Base-by-base conservation (phyloP, 2,113 vertebrate species). In the Pelecanoides urinatrix region DNA sequence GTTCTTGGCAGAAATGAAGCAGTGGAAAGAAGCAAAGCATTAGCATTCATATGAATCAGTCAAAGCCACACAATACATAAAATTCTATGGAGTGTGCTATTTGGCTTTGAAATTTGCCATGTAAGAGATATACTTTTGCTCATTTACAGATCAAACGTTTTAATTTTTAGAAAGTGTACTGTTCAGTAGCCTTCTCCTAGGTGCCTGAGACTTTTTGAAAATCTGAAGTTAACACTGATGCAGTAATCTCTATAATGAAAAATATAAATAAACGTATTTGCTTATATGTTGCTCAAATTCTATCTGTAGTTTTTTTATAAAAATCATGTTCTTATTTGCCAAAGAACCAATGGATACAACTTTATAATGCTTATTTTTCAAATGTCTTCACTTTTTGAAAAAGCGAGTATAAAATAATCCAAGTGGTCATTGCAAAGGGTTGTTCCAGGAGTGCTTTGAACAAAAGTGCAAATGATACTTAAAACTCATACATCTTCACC, bases 1-100 rank as follows among this genome's bases (percentile, higher is more conserved):
- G 26, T 36, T 87, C 58, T 85, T 97, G 95, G 89, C 84, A 97
- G 87, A 94, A 95, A 92, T 10, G 29, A 85, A 90, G 59, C 59
- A 70, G 58, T 73, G 80, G 83, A 92, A 94, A 95, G 80, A 76
- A 95, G 59, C 44, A 84, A 61, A 94, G 36, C 44, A 66, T 66
- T 80, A 94, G 38, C 45, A 88, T 76, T 90, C 88, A 83, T 8
- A 17, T 23, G 36, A 87, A 89, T 66, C 63, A 52, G 71, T 55
- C 49, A 84, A 89, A 95, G 72, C 29, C 68, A 93, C 38, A 78
- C 23, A 72, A 88, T 23, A 75, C 45, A 90, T 62, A 79, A 87
- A 94, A 91, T 58, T 88, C 86, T 87, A 81, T 25, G 72, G 4
- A 2, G 2, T 58, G 56, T 49, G 65, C 40, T 92, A 76, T 49